These are phyloP conservation scores for Lepisosteus oculatus DNA, from an alignment of 2,113 vertebrate species.

Conservation along the genomic window DNA sequence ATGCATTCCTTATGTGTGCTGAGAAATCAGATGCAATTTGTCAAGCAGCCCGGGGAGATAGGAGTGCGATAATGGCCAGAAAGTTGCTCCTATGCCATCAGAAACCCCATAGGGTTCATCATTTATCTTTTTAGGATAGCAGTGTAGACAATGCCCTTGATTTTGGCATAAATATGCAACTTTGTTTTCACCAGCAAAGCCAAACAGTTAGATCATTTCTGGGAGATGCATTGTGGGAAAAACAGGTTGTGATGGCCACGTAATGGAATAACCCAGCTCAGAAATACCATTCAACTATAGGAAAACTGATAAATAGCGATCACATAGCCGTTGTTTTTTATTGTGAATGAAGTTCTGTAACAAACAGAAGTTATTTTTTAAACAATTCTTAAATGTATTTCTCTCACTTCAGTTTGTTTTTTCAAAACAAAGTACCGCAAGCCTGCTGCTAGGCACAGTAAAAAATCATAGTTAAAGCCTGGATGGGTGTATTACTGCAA, in stretches of 20 bases:
- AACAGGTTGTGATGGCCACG: constrained; percentile 28
- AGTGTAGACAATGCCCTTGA: constrained; percentile 34
- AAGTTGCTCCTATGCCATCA: constrained; percentile 12
- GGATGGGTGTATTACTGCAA: no score
- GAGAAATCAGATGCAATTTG: constrained; percentile 28
- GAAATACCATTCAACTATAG: neutral
- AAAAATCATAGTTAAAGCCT: no score
- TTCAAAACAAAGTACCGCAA: no score
- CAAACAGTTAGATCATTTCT: no score
- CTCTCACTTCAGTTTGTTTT: no score
- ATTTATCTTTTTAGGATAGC: constrained; percentile 25
- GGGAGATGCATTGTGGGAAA: no score
- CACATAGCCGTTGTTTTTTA: no score
- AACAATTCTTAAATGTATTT: no score
- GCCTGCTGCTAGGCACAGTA: no score
- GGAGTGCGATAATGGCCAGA: constrained; percentile 24
- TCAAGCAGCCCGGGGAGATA: constrained; percentile 26
- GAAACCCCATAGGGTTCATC: constrained; percentile 37
- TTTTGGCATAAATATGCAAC: constrained; percentile 42
- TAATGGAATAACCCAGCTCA: constrained; percentile 20
- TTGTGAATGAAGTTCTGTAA: no score
- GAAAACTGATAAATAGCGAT: no score
- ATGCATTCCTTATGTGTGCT: neutral
- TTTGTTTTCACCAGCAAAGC: constrained; percentile 11
- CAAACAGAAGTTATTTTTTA: no score